phyloP scores from a whole-genome alignment of 1,140 invertebrate genomes.

The Trinorchestia longiramus region DNA sequence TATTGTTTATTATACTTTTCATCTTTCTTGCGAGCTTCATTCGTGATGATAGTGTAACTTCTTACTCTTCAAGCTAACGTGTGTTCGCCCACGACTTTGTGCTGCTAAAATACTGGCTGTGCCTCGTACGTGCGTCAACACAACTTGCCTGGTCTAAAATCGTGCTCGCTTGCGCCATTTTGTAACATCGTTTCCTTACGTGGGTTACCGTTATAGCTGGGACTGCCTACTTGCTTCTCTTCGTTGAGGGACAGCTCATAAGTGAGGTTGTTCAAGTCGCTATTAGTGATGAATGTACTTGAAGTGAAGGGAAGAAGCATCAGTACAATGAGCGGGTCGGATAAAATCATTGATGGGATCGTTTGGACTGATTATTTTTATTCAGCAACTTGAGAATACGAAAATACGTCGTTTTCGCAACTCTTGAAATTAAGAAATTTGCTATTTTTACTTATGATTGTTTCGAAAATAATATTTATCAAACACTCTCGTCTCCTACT shows the following conservation, averaged over 20 bases:
- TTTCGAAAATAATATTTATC: neutral
- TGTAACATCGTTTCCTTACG: neutral
- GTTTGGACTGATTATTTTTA: neutral
- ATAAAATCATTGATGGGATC: neutral
- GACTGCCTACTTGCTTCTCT: neutral
- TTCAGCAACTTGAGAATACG: neutral
- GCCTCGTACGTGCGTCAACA: neutral
- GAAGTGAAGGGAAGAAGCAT: neutral
- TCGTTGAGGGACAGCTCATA: neutral
- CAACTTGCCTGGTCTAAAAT: neutral
- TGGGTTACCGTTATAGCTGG: neutral
- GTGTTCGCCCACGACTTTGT: neutral
- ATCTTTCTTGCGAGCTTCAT: neutral
- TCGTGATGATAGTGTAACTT: neutral
- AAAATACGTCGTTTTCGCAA: neutral
- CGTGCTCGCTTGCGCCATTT: neutral
- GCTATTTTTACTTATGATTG: neutral
- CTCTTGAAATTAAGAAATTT: neutral
- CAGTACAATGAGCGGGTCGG: neutral
- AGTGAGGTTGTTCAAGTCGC: neutral
- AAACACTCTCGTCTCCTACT: neutral
- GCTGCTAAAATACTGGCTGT: neutral
- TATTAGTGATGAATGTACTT: neutral
- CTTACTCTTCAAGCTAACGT: neutral
- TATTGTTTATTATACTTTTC: neutral